Base-by-base conservation (phyloP, 1,140 invertebrate genomes). In the Tribolium madens region DNA sequence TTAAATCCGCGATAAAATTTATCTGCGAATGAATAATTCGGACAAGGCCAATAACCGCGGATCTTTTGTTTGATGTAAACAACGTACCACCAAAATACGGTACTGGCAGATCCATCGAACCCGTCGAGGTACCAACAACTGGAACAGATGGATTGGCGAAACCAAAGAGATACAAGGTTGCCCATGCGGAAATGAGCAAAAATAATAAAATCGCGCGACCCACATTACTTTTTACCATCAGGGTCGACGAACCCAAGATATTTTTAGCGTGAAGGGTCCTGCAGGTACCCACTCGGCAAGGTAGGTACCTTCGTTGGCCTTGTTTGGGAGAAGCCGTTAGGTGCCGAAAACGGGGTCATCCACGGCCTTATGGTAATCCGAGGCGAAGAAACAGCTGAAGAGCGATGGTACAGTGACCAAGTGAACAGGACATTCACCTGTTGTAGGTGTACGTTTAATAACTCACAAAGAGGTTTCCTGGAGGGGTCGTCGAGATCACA, bases 361-460 rank as follows among this genome's bases (percentile, higher is more conserved):
- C 17, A n/a, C 10, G 21, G 12, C 14, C 7, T 50, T 18, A 46
- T 14, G 26, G 9, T 17, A 33, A 10, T 18, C 18, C 2, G 21
- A 26, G 21, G 12, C 13, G 7, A 13, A 50, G 50, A 36, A 12
- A 21, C 18, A 36, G 42, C 70, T 26, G 31, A 15, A 18, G 17
- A 14, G 15, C 31, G 64, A 4, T 71, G 76, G 57, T 75, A 75
- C 47, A 78, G 77, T 78, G 77, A 78, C 77, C 77, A 78, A 78
- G 77, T 78, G 52, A 75, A 64, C 64, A 78, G 77, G 77, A 52
- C 77, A 75, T 78, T 78, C 57, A 70, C 77, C 77, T 75, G 70
- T 72, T 72, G 70, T 72, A 72, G 70, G 70, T 72, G 70, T 72
- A 48, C 57, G 57, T 33, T 42, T 64, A 57, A 57, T 26, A 33